Percentiles rank a stretch among this genome's conserved stretches.
Conservation (phyloP, 2,888 invertebrate species). For the Horisme vitalbata region DNA sequence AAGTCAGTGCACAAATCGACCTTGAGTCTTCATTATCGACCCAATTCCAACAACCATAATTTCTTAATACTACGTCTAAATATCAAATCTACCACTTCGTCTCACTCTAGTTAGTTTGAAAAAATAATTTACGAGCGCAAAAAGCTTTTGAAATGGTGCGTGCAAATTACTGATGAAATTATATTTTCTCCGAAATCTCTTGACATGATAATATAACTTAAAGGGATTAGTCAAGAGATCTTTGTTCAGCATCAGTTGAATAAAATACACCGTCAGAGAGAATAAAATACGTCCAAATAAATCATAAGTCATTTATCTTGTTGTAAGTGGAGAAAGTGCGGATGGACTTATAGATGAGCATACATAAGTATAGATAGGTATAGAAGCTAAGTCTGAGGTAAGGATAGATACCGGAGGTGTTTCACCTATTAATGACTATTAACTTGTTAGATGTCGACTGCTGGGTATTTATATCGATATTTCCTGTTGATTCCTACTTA, state of each 20-base stretch:
- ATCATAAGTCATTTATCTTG: slow-evolving; percentile 29
- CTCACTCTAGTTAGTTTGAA: background rate
- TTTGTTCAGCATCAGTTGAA: slow-evolving; percentile 19
- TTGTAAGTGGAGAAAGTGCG: slow-evolving; percentile 42
- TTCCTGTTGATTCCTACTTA: slow-evolving; percentile 53
- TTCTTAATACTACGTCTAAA: no score
- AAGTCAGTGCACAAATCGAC: no score
- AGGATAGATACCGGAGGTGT: slow-evolving; percentile 48
- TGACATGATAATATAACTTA: background rate
- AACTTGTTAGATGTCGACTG: slow-evolving; percentile 58
- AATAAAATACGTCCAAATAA: slow-evolving; percentile 27
- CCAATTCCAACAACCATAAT: no score
- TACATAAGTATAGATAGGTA: slow-evolving; percentile 7
- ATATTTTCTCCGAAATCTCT: background rate
- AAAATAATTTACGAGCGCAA: background rate
- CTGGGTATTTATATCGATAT: slow-evolving; percentile 34
- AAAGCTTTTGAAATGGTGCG: background rate
- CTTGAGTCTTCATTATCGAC: no score
- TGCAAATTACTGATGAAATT: no score
- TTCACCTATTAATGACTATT: slow-evolving; percentile 75
- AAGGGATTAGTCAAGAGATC: background rate
- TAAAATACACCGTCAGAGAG: slow-evolving; percentile 19
- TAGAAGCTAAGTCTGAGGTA: slow-evolving; percentile 8
- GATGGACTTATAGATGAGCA: slow-evolving; percentile 27
- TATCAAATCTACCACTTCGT: no score